Percentiles rank a stretch among this genome's conserved stretches.
These are phyloP conservation scores for Microplitis manilae DNA, from an alignment of 2,888 invertebrate genomes.

Conservation along the genomic window DNA sequence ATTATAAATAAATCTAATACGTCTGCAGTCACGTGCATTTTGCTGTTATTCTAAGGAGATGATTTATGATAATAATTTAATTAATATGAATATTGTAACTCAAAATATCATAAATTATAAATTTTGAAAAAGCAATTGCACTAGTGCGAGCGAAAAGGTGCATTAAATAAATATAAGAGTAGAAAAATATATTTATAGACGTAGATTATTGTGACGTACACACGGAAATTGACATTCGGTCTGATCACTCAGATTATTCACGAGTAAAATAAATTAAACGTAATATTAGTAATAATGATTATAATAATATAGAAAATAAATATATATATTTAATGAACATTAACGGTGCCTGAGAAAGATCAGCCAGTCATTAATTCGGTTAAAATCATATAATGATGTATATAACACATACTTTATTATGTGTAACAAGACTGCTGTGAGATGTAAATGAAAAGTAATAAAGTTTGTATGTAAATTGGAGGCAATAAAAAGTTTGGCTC, in stretches of 20 bases:
- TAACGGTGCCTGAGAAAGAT: conserved; percentile 15
- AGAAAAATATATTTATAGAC: conserved; percentile 10
- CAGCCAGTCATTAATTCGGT: conserved; percentile 49
- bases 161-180: neutral
- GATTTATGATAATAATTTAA: neutral
- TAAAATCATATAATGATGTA: conserved; percentile 34
- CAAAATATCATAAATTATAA: neutral
- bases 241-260: neutral
- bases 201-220: conserved; percentile 10
- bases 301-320: neutral
- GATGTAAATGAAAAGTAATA: conserved; percentile 53
- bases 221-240: conserved; percentile 9
- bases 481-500: conserved; percentile 56
- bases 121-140: neutral
- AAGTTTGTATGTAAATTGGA: conserved; percentile 59
- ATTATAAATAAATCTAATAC: conserved; percentile 14
- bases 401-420: conserved; percentile 53
- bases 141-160: neutral
- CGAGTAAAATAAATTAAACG: neutral
- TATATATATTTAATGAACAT: neutral
- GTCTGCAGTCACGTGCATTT: neutral
- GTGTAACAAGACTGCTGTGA: conserved; percentile 60
- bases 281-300: neutral
- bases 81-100: neutral
- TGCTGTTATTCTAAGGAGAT: neutral